Conservation (phyloP, 2,797 vertebrate genomes). For the Platyrinchus mystaceus region DNA sequence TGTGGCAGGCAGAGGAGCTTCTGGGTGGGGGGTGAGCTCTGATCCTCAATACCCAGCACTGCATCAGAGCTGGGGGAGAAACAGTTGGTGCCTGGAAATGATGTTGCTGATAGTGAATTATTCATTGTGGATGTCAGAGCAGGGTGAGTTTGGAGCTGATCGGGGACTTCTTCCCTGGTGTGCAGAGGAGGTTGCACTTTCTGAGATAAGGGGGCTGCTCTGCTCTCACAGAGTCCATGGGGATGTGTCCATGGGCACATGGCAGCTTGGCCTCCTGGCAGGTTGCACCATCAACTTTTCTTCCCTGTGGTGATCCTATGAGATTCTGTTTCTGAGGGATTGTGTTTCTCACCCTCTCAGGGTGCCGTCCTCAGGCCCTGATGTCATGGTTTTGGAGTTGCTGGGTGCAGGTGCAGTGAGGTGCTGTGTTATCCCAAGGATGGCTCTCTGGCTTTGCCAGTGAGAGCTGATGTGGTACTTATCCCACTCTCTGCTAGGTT, state of each 20-base stretch:
- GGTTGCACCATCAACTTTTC: not conserved
- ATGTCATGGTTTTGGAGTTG: accelerated
- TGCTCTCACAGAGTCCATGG: not conserved
- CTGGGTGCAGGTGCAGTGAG: not conserved
- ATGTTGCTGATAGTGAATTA: not conserved
- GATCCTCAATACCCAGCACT: not conserved
- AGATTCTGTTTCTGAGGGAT: too few species aligned
- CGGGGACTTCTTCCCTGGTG: not conserved
- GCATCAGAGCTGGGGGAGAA: not conserved
- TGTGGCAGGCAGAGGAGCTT: not conserved
- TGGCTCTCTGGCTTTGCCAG: not conserved
- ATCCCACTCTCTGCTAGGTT: not conserved
- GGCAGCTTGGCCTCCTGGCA: not conserved
- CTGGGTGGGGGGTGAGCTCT: not conserved
- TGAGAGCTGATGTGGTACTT: not conserved
- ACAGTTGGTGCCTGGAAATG: accelerated
- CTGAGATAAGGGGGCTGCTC: not conserved
- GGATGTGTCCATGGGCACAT: not conserved
- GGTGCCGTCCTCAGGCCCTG: not conserved
- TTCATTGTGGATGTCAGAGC: not conserved
- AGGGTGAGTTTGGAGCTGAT: not conserved
- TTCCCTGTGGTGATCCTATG: not conserved
- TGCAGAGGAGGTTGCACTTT: not conserved
- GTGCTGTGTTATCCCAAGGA: not conserved
- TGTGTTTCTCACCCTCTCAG: not conserved